phyloP scores from a whole-genome alignment of 2,797 vertebrate species.

The Sebastes kiyomatsui region DNA sequence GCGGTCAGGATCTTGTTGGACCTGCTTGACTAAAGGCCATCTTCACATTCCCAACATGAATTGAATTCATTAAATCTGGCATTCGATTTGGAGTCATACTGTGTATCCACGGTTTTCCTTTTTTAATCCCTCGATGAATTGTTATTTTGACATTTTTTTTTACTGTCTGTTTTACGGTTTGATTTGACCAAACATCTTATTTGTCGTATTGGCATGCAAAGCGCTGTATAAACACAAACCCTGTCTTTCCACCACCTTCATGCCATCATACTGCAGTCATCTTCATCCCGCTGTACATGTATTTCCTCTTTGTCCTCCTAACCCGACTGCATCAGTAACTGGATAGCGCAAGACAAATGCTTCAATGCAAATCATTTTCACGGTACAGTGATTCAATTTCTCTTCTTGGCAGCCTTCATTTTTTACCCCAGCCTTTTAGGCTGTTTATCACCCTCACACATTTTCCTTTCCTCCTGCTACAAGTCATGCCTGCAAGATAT shows the following conservation, averaged over 20 bases:
- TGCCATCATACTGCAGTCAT: neutral
- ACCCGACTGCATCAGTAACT: conserved; percentile 16
- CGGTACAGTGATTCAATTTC: conserved; percentile 41
- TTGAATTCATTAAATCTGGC: neutral
- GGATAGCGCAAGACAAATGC: conserved; percentile 41
- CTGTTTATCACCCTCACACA: neutral
- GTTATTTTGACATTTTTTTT: neutral
- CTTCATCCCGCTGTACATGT: neutral
- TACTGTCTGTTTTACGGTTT: neutral
- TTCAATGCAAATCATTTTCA: conserved; percentile 55
- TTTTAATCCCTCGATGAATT: neutral
- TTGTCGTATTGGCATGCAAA: neutral
- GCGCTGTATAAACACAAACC: neutral
- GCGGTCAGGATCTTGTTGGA: neutral
- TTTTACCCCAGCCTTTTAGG: conserved; percentile 8
- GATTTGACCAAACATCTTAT: neutral
- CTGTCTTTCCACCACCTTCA: neutral
- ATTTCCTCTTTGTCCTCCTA: neutral
- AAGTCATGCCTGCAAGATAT: neutral
- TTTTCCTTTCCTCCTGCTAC: conserved; percentile 7
- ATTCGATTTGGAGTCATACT: neutral
- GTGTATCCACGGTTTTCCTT: neutral
- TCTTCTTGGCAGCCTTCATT: conserved; percentile 36
- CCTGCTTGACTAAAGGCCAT: neutral
- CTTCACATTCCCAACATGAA: neutral